These are phyloP conservation scores for Phyto melanocephala DNA, from an alignment of 2,888 invertebrate genomes.

Conservation along the genomic window DNA sequence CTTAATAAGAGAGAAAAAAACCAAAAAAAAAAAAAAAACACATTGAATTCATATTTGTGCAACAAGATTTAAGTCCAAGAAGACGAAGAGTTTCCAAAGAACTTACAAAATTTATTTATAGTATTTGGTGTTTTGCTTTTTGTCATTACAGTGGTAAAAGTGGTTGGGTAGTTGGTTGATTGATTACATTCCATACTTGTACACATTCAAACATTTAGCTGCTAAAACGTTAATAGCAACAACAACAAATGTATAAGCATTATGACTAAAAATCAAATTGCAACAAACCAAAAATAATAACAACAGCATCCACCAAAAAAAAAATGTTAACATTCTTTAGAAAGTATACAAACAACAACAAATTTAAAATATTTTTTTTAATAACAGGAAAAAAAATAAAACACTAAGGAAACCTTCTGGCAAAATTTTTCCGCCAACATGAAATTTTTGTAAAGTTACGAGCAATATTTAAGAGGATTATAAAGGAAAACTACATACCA, in stretches of 20 bases:
- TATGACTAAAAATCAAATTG: constrained; percentile 54
- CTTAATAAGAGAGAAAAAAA: not conserved
- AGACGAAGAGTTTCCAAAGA: constrained; percentile 59
- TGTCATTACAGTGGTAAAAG: constrained; percentile 39
- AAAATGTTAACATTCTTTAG: constrained; percentile 29
- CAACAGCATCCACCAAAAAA: constrained; percentile 2
- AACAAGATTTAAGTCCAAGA: not conserved
- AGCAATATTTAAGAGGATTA: too few species aligned
- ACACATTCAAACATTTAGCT: constrained; percentile 22
- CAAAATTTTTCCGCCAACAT: constrained; percentile 19
- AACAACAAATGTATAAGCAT: constrained; percentile 13
- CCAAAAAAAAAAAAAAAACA: not conserved
- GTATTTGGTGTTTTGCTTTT: constrained; percentile 33
- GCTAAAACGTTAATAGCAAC: constrained; percentile 7
- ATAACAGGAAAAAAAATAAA: not conserved
- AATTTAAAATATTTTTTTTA: not conserved
- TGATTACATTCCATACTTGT: constrained; percentile 55
- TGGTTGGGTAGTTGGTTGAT: constrained; percentile 21
- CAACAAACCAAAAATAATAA: constrained; percentile 46
- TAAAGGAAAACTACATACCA: too few species aligned
- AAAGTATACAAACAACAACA: not conserved
- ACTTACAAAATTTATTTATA: constrained; percentile 65
- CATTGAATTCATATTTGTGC: constrained; percentile 5
- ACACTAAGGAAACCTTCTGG: constrained; percentile 26
- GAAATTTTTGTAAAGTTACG: not conserved